Percentiles rank a stretch among this genome's conserved stretches.
phyloP scores from a whole-genome alignment of 1,140 invertebrate genomes.

The Pentalonia nigronervosa region DNA sequence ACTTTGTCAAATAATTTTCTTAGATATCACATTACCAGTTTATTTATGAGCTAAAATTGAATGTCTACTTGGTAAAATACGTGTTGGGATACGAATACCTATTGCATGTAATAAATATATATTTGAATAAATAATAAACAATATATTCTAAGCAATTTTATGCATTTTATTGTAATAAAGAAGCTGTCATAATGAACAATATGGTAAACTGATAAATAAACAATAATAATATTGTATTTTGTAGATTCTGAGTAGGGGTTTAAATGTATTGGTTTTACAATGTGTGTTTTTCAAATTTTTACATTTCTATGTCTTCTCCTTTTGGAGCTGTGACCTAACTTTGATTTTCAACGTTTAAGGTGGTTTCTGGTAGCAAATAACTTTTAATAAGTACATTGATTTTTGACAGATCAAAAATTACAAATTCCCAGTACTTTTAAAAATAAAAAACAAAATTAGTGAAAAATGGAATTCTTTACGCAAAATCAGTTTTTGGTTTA shows the following conservation, averaged over 20 bases:
- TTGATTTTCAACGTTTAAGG: no score
- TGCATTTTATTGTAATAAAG: not conserved
- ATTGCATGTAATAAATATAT: not conserved
- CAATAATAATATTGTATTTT: not conserved
- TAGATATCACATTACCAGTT: not conserved
- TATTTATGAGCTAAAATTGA: not conserved
- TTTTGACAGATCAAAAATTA: no score
- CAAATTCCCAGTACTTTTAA: no score
- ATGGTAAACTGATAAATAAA: not conserved
- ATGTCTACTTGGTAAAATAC: not conserved
- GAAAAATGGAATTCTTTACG: no score
- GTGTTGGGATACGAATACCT: not conserved
- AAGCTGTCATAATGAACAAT: not conserved
- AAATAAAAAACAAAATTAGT: no score
- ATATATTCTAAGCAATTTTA: not conserved
- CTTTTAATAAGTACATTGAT: no score
- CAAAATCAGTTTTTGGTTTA: not conserved
- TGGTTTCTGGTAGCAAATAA: no score
- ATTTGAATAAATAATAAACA: not conserved
- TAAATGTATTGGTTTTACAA: not conserved
- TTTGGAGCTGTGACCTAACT: no score
- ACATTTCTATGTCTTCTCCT: no score
- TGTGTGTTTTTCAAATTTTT: no score
- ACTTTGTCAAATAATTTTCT: not conserved
- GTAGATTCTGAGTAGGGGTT: not conserved